Evolutionary conservation across 2,888 invertebrate species (phyloP).

Genomic region (Lasioglossum villosulum): DNA sequence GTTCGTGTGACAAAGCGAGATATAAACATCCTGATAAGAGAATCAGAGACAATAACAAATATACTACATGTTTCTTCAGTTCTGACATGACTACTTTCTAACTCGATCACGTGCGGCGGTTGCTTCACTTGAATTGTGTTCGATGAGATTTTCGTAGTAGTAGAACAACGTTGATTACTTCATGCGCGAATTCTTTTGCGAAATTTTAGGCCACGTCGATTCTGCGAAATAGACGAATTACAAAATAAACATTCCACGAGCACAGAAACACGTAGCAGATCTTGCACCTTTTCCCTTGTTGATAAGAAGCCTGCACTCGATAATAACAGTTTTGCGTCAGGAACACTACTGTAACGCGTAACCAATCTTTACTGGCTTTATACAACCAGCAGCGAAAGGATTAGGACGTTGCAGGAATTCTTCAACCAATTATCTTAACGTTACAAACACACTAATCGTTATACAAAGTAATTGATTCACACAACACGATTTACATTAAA

Average conservation of each 20-base stretch:
- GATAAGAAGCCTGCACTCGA: constrained; percentile 17
- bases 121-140: not conserved
- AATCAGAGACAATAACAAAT: not conserved
- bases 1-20: not conserved
- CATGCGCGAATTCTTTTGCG: not conserved
- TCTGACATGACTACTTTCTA: constrained; percentile 2
- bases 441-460: not conserved
- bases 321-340: constrained; percentile 14
- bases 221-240: not conserved
- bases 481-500: not conserved
- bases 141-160: not conserved
- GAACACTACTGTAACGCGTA: constrained; percentile 23
- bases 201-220: not conserved
- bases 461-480: not conserved
- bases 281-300: not conserved
- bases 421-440: not conserved
- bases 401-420: not conserved
- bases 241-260: not conserved
- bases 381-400: constrained; percentile 36
- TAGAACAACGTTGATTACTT: not conserved
- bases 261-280: not conserved
- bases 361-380: constrained; percentile 35
- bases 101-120: not conserved
- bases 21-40: constrained; percentile 1
- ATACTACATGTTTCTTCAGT: not conserved